phyloP scores from a whole-genome alignment of 2,888 invertebrate genomes.

The Heliconius aoede region DNA sequence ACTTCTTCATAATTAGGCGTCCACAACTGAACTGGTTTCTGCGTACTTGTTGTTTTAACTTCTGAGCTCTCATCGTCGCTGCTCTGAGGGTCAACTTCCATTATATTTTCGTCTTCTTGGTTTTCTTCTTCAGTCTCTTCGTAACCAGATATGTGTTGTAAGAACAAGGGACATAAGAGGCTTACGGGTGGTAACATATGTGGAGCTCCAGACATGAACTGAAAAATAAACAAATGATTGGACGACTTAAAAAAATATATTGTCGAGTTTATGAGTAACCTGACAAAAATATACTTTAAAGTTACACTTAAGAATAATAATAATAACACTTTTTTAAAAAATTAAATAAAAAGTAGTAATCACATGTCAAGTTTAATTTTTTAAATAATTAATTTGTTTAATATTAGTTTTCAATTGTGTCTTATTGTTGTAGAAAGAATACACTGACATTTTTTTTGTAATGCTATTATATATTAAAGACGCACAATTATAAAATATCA shows the following conservation, averaged over 20 bases:
- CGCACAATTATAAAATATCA: not conserved
- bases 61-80: slow-evolving; percentile 67
- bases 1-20: slow-evolving; percentile 73
- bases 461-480: not conserved
- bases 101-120: slow-evolving; percentile 53
- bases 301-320: not conserved
- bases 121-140: slow-evolving; percentile 56
- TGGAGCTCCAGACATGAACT: slow-evolving; percentile 74
- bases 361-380: not conserved
- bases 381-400: too few relatives aligned
- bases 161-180: slow-evolving; percentile 70
- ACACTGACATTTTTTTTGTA: too few relatives aligned
- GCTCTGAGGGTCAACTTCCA: slow-evolving; percentile 60
- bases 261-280: not conserved
- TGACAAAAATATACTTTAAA: not conserved
- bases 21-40: slow-evolving; percentile 68
- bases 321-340: not conserved
- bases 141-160: slow-evolving; percentile 71
- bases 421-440: too few relatives aligned
- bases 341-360: not conserved
- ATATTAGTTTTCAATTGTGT: too few relatives aligned
- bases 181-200: slow-evolving; percentile 78
- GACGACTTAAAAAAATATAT: slow-evolving; percentile 48
- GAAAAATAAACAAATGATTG: not conserved
- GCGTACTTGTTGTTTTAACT: slow-evolving; percentile 53